Base-by-base conservation (phyloP, 2,888 invertebrate genomes). In the Pegoplata infirma region DNA sequence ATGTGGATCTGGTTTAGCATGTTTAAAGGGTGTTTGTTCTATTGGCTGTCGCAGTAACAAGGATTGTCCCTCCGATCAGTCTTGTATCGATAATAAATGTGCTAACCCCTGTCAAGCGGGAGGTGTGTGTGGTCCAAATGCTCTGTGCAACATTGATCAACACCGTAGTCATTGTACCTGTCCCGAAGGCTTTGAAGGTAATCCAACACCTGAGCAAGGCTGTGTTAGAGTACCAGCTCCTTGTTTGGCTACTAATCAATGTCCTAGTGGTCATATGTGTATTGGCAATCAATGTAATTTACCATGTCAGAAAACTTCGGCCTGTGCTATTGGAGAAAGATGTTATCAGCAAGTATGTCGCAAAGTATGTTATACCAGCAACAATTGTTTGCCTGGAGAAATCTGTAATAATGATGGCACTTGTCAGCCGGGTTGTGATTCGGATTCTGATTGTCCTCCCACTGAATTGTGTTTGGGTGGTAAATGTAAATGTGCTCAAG, bases 371-470 rank as follows among this genome's bases (percentile, higher is more conserved):
- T 96, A 96, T 86, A 94, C 95, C 8, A 96, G 96, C 86, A 96
- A 95, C 85, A 97, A 97, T 86, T 97, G 97, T 84, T 91, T 97
- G 83, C 94, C 95, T 2, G 97, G 97, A 58, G 97, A 97, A 90
- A 93, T 97, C 74, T 97, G 97, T 83, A 93, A 93, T 81, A 93
- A 93, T 78, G 90, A 91, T 81, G 96, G 97, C 64, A 91, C 93
- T 47, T 97, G 97, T 85, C 92, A 94, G 84, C 92, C 94, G 2
- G 97, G 97, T 5, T 97, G 97, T 86, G 93, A 94, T 76, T 92
- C 93, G 0, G 95, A 96, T 86, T 91, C 93, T 1, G 97, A 97
- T 84, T 97, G 97, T 85, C 92, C 93, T 53, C 90, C 91, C 46
- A 94, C 95, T 80, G 95, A 97, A 89, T 90, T 94, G n/a, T 97